Conservation (phyloP, 2,888 invertebrate genomes). For the Cremastobaeus sp. region DNA sequence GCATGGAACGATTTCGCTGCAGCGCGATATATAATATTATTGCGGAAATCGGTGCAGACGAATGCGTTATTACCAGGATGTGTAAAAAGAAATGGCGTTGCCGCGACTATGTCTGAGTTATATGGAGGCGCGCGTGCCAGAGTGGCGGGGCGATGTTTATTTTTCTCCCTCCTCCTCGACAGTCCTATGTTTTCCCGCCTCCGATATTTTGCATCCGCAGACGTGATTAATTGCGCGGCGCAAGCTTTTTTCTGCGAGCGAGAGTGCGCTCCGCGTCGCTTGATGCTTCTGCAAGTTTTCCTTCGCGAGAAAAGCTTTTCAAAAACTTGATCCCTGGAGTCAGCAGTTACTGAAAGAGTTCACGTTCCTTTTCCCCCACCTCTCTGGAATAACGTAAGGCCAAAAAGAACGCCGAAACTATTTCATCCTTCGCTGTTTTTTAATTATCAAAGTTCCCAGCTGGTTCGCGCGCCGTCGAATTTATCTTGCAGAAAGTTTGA, state of each 20-base stretch:
- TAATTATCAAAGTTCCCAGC: slow-evolving; percentile 29
- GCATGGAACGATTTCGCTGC: too few species aligned
- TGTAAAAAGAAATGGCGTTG: slow-evolving; percentile 23
- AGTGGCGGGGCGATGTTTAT: not conserved
- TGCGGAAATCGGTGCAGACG: slow-evolving; percentile 19
- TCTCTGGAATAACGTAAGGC: not conserved
- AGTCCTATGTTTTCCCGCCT: not conserved
- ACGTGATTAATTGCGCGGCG: slow-evolving; percentile 45
- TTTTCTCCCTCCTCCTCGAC: slow-evolving; percentile 17
- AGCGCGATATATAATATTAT: slow-evolving; percentile 11
- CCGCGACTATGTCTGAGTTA: slow-evolving; percentile 25
- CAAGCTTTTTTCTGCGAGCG: slow-evolving; percentile 34
- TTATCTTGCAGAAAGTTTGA: slow-evolving; percentile 37
- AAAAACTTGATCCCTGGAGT: slow-evolving; percentile 42
- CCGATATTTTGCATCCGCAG: slow-evolving; percentile 18
- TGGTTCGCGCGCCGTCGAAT: slow-evolving; percentile 18
- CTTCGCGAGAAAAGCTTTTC: slow-evolving; percentile 16
- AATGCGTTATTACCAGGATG: too few species aligned
- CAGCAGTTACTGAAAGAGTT: slow-evolving; percentile 38
- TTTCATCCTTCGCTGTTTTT: slow-evolving; percentile 26
- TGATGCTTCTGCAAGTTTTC: slow-evolving; percentile 24
- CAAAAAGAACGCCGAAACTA: not conserved
- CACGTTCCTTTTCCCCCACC: slow-evolving; percentile 16
- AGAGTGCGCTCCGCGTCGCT: slow-evolving; percentile 24
- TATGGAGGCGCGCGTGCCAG: slow-evolving; percentile 24